Evolutionary conservation across 2,888 invertebrate genomes (phyloP).

Genomic region (Leptopilina drosophilae): DNA sequence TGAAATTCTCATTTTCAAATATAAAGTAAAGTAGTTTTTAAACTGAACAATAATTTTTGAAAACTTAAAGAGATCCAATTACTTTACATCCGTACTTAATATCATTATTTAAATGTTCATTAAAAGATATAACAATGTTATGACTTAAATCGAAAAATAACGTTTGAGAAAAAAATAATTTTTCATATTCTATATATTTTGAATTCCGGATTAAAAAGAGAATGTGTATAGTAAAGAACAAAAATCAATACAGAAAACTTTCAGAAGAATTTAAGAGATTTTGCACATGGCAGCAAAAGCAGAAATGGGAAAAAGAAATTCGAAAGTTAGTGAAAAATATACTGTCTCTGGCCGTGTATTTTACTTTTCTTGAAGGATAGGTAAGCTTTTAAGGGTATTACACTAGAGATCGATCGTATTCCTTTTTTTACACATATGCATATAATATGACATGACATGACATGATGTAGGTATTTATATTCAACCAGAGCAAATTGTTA

Average conservation of each 20-base stretch:
- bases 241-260: no score
- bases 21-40: no score
- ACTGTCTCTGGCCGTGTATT: background rate
- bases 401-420: background rate
- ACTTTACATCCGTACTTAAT: conserved; percentile 55
- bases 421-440: background rate
- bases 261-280: no score
- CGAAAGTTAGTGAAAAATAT: background rate
- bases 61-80: conserved; percentile 60
- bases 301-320: no score
- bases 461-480: background rate
- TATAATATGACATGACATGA: background rate
- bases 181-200: no score
- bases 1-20: background rate
- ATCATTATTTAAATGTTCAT: no score
- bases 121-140: background rate
- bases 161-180: no score
- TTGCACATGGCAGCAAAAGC: no score
- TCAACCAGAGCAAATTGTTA: background rate
- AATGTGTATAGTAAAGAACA: no score
- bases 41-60: background rate
- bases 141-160: no score
- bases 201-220: no score
- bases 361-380: background rate
- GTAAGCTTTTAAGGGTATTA: background rate